Conservation (phyloP, 2,797 vertebrate genomes). For the Etheostoma perlongum region DNA sequence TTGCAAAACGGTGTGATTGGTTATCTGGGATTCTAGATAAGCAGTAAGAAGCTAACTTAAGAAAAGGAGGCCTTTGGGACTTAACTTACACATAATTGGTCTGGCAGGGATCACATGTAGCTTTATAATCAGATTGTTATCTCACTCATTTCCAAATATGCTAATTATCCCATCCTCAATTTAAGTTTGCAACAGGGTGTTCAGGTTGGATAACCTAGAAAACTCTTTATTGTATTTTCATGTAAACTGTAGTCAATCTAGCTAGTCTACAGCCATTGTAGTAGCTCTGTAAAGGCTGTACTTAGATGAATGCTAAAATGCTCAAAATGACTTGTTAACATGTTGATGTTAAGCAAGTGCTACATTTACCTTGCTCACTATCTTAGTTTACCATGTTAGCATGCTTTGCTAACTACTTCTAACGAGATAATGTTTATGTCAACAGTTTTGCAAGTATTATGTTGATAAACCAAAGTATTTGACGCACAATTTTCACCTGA, state of each 20-base stretch:
- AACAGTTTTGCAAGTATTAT: background rate
- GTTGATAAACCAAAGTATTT: background rate
- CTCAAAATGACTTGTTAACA: background rate
- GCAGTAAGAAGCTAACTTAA: constrained; percentile 4
- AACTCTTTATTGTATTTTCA: background rate
- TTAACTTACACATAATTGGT: constrained; percentile 1
- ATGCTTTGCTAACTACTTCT: background rate
- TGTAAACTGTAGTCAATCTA: background rate
- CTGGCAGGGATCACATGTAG: background rate
- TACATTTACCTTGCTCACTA: background rate
- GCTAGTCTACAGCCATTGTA: background rate
- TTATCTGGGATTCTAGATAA: constrained; percentile 14
- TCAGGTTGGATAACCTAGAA: background rate
- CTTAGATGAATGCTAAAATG: background rate
- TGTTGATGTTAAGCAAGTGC: background rate
- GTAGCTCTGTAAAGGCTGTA: background rate
- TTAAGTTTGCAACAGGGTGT: background rate
- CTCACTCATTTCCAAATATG: background rate
- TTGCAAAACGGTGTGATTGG: constrained; percentile 13
- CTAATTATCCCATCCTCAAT: background rate
- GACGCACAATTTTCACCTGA: too few species aligned
- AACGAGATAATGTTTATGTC: background rate
- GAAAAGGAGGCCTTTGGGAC: background rate
- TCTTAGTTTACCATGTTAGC: background rate
- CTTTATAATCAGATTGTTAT: constrained; percentile 8